These are phyloP conservation scores for Atractosteus spatula DNA, from an alignment of 2,113 vertebrate genomes.

Conservation along the genomic window DNA sequence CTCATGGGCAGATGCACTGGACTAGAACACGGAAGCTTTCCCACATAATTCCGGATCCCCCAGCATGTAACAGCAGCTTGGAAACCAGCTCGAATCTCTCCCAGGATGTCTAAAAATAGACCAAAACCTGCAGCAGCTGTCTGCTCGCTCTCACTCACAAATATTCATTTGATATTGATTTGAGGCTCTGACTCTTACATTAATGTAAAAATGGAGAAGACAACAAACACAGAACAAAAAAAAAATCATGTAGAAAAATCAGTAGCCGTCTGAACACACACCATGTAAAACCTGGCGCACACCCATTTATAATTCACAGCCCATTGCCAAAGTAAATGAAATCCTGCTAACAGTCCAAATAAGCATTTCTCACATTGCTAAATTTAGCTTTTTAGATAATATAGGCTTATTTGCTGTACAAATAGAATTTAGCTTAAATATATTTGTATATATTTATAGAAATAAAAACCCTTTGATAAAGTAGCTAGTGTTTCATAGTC, in stretches of 20 bases:
- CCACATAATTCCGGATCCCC: no score
- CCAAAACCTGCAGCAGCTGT: conserved; percentile 42
- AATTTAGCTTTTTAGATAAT: conserved; percentile 16
- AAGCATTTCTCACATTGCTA: conserved; percentile 7
- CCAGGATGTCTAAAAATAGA: conserved; percentile 21
- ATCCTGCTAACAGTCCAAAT: conserved; percentile 37
- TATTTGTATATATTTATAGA: conserved; percentile 42
- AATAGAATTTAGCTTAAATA: conserved; percentile 57
- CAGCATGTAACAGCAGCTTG: conserved; percentile 6
- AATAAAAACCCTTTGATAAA: background rate
- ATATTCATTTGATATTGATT: conserved; percentile 5
- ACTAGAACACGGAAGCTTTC: no score
- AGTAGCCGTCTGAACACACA: no score
- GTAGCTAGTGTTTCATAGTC: conserved; percentile 34
- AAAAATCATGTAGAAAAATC: background rate
- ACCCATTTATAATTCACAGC: conserved; percentile 53
- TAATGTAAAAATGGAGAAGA: background rate
- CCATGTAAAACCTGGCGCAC: conserved; percentile 18
- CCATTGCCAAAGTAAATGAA: conserved; percentile 33
- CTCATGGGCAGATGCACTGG: no score
- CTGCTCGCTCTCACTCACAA: conserved; percentile 29
- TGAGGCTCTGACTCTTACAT: no score
- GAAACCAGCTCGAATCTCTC: conserved; percentile 5
- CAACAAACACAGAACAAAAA: background rate
- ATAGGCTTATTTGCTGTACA: conserved; percentile 27